A percentile compares a stretch with the other conserved stretches of the same genome.
These are phyloP conservation scores for Drosophila willistoni DNA, from an alignment of 1,140 invertebrate species.

Conservation along the genomic window DNA sequence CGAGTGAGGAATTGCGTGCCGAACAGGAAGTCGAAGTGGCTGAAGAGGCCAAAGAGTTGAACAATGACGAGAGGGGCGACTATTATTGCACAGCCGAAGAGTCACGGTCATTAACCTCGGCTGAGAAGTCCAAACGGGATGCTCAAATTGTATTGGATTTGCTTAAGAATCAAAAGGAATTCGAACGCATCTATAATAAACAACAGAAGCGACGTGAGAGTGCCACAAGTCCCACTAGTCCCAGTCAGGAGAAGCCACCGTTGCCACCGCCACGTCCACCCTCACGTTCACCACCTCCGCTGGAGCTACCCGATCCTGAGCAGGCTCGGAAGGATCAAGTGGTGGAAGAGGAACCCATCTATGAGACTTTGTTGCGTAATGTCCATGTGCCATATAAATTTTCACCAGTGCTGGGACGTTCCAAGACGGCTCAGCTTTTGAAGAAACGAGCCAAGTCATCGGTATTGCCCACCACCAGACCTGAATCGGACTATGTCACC, in stretches of 20 bases:
- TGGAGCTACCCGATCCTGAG: slow-evolving; percentile 51
- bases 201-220: slow-evolving; percentile 84
- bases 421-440: slow-evolving; percentile 68
- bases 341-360: slow-evolving; percentile 70
- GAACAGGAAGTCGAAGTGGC: slow-evolving; percentile 57
- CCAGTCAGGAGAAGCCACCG: slow-evolving; percentile 34
- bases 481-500: slow-evolving; percentile 82
- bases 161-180: slow-evolving; percentile 92
- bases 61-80: slow-evolving; percentile 12
- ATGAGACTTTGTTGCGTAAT: slow-evolving; percentile 78
- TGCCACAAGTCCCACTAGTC: slow-evolving; percentile 37
- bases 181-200: slow-evolving; percentile 91
- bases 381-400: slow-evolving; percentile 83
- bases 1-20: slow-evolving; percentile 85
- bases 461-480: slow-evolving; percentile 36
- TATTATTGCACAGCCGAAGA: slow-evolving; percentile 34
- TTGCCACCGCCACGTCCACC: slow-evolving; percentile 63
- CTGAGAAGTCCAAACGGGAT: slow-evolving; percentile 69
- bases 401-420: slow-evolving; percentile 70
- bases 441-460: slow-evolving; percentile 56
- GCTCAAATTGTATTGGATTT: slow-evolving; percentile 90
- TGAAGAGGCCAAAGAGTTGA: slow-evolving; percentile 48
- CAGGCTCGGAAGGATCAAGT: slow-evolving; percentile 24
- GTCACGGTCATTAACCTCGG: slow-evolving; percentile 57
- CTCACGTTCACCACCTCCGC: slow-evolving; percentile 68